Evolutionary conservation across 2,888 invertebrate genomes (phyloP).

Genomic region (Autographa gamma): DNA sequence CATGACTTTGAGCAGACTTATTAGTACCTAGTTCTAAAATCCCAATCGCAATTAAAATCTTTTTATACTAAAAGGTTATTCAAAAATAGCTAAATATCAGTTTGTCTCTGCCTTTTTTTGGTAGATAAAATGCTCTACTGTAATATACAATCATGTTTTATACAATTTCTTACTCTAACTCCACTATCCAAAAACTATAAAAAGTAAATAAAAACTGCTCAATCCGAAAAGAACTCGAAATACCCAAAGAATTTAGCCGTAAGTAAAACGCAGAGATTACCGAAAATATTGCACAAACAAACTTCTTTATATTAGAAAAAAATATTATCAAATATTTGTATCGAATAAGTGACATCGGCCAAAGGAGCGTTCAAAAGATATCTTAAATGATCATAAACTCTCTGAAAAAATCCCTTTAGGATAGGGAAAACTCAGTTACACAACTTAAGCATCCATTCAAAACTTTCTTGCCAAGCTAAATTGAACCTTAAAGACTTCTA

Average conservation of each 20-base stretch:
- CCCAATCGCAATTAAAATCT: too few species aligned
- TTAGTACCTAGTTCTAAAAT: too few species aligned
- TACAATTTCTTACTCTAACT: slow-evolving; percentile 1
- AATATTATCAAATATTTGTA: slow-evolving; percentile 55
- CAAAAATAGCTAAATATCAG: background rate
- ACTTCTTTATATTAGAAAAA: slow-evolving; percentile 51
- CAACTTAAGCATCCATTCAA: background rate
- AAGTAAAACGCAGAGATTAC: slow-evolving; percentile 35
- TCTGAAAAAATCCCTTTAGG: slow-evolving; percentile 66
- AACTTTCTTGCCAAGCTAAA: slow-evolving; percentile 13
- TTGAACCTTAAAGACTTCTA: background rate
- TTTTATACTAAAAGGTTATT: too few species aligned
- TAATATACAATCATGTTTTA: background rate
- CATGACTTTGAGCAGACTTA: too few species aligned
- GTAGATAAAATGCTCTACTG: background rate
- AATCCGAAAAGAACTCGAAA: slow-evolving; percentile 5
- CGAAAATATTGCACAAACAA: slow-evolving; percentile 43
- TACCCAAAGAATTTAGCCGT: slow-evolving; percentile 18
- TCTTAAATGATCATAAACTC: slow-evolving; percentile 69
- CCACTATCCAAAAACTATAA: background rate
- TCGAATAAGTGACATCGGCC: slow-evolving; percentile 48
- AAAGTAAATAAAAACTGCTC: slow-evolving; percentile 21
- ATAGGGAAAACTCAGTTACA: slow-evolving; percentile 45
- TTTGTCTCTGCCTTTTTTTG: background rate
- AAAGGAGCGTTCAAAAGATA: slow-evolving; percentile 57